Base-by-base conservation (phyloP, 2,888 invertebrate genomes). In the Pristionchus mayeri region DNA sequence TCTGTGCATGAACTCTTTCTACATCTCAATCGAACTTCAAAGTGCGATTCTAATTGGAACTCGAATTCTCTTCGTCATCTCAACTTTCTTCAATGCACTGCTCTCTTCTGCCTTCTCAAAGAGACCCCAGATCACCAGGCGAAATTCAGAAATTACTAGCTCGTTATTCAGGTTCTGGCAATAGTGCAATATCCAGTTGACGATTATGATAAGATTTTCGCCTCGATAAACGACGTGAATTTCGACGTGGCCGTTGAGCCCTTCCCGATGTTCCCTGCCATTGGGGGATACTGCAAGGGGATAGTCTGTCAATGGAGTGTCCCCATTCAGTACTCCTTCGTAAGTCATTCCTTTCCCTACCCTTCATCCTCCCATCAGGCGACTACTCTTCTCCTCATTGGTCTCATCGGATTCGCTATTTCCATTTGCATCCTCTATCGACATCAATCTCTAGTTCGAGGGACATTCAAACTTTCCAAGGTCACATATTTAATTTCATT, bases 221-320 rank as follows among this genome's bases (percentile, higher is more conserved):
- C 44, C 11, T n/a, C 71, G 11, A n/a, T 71, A 11, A 40, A 37
- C 24, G 71, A 71, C 44, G n/a, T 71, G 4, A 37, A 71, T 18
- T 44, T 71, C 13, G 71, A 71, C n/a, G 40, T 71, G 9, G n/a
- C 24, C 18, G 37, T 71, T 13, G 71, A 40, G 27, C 44, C 71
- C 40, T 71, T 71, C 21, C 71, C 71, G 21, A 37, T 71, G 40
- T 40, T 71, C 21, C 71, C 71, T 40, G 71, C 71, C 9, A 18
- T 71, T 21, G 71, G 71, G 13, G 71, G 71, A 3, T 71, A n/a
- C 44, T 71, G 71, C n/a, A 37, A 40, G 21, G 71, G 71, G n/a
- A 37, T 71, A 9, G 37, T 71, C n/a, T 71, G 71, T 13, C 71
- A 71, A n/a, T 71, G 44, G 40, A 40, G 40, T 71, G 71, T 71